These are phyloP conservation scores for Brachyistius frenatus DNA, from an alignment of 2,113 vertebrate genomes.

Conservation along the genomic window DNA sequence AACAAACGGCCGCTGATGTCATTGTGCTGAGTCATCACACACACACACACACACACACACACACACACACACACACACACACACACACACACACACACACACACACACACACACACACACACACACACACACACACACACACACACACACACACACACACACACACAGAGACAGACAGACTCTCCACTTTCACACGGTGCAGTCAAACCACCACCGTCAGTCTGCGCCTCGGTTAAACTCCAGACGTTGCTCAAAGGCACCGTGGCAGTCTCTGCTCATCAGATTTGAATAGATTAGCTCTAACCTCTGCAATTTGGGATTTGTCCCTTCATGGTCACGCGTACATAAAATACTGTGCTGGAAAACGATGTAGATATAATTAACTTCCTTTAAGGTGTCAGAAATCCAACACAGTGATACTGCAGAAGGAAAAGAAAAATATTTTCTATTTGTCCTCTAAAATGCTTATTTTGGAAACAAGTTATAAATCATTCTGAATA, in stretches of 20 bases:
- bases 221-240: conserved; percentile 21
- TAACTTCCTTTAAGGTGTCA: too few relatives aligned
- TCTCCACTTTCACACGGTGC: conserved; percentile 40
- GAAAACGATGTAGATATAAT: too few relatives aligned
- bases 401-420: too few relatives aligned
- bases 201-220: conserved; percentile 31
- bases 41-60: conserved; percentile 24
- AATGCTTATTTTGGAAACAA: too few relatives aligned
- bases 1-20: conserved; percentile 53
- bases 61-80: not conserved
- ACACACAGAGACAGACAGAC: conserved; percentile 21
- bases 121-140: not conserved
- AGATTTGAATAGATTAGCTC: not conserved
- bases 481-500: too few relatives aligned
- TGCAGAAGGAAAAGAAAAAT: too few relatives aligned
- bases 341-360: too few relatives aligned
- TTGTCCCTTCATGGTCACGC: too few relatives aligned
- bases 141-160: not conserved
- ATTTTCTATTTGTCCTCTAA: too few relatives aligned
- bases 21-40: conserved; percentile 41
- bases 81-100: not conserved
- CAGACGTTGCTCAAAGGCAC: conserved; percentile 42
- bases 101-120: not conserved
- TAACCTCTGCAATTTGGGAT: too few relatives aligned
- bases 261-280: not conserved